Base-by-base conservation (phyloP, 2,888 invertebrate species). In the Diloba caeruleocephala region DNA sequence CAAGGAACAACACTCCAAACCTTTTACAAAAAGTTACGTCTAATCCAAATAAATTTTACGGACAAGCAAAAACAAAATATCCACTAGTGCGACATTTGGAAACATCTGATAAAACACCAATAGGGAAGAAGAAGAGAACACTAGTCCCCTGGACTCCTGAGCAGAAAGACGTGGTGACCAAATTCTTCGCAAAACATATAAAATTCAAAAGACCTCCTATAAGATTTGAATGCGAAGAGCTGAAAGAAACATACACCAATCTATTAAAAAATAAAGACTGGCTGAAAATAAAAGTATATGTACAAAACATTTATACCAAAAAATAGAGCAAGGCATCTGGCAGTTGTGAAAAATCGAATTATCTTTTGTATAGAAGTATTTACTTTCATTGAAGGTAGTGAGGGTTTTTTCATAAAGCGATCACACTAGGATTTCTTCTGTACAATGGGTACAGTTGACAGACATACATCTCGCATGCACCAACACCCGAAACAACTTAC, bases 211-310 rank as follows among this genome's bases (percentile, higher is more conserved):
- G 63, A 63, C 69, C 72, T 15, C 75, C 74, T 21, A 71, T 71
- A 55, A 60, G 59, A 60, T 21, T 56, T 42, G 51, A 51, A 44
- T 51, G 51, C 10, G 51, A 51, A 7, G 23, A 68, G 71, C 51
- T 76, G 70, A 57, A 71, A 73, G 29, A 43, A 36, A 12, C 44
- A 29, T 13, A 39, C 19, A 23, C 45, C 38, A 58, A 59, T 29
- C 21, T 74, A 10, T 51, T 73, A n/a, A 17, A 60, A 13, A 74
- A 72, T 51, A 71, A 76, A 58, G 58, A 66, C 36, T 74, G 73
- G 73, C 55, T 71, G n/a, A 71, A 71, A 67, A 73, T 75, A 29
- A 75, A 72, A 44, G 74, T 60, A 29, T 74, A 64, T 23, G 59
- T 71, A n/a, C 69, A 71, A 54, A 48, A 48, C 39, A 43, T 32